A percentile compares a stretch with the other conserved stretches of the same genome.
Conservation (phyloP, 2,888 invertebrate genomes). For the Nemotelus pantherinus region DNA sequence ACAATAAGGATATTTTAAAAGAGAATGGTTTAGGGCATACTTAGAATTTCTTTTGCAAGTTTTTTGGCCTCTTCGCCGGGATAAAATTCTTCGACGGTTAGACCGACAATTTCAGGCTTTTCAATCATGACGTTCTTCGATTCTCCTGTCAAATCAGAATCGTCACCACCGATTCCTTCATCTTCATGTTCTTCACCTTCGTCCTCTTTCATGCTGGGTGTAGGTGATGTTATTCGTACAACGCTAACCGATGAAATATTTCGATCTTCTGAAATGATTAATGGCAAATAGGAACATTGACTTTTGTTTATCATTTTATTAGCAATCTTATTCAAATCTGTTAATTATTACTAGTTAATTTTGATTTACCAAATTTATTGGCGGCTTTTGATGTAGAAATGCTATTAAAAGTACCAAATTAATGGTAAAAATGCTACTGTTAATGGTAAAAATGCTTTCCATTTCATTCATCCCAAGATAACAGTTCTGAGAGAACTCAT, state of each 20-base stretch:
- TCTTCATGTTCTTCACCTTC: slow-evolving; percentile 58
- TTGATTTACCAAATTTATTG: neutral
- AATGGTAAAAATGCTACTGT: neutral
- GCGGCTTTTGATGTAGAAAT: neutral
- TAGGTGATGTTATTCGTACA: slow-evolving; percentile 67
- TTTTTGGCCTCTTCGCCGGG: slow-evolving; percentile 65
- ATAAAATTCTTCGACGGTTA: slow-evolving; percentile 75
- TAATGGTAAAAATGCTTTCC: neutral
- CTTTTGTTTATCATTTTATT: neutral
- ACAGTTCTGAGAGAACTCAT: neutral
- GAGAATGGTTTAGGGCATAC: slow-evolving; percentile 51
- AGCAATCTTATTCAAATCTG: slow-evolving; percentile 7
- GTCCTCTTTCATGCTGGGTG: slow-evolving; percentile 63
- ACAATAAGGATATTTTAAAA: neutral
- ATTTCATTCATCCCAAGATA: neutral
- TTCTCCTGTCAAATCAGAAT: slow-evolving; percentile 65
- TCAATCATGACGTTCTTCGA: slow-evolving; percentile 50
- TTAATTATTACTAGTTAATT: neutral
- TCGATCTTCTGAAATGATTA: slow-evolving; percentile 61
- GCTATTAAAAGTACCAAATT: neutral
- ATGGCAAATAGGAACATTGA: neutral
- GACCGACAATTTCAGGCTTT: slow-evolving; percentile 69
- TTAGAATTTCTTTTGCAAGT: slow-evolving; percentile 65
- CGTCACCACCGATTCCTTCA: slow-evolving; percentile 63
- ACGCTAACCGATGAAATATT: slow-evolving; percentile 72